These are phyloP conservation scores for Lucifuga dentata DNA, from an alignment of 2,113 vertebrate species.

Conservation along the genomic window DNA sequence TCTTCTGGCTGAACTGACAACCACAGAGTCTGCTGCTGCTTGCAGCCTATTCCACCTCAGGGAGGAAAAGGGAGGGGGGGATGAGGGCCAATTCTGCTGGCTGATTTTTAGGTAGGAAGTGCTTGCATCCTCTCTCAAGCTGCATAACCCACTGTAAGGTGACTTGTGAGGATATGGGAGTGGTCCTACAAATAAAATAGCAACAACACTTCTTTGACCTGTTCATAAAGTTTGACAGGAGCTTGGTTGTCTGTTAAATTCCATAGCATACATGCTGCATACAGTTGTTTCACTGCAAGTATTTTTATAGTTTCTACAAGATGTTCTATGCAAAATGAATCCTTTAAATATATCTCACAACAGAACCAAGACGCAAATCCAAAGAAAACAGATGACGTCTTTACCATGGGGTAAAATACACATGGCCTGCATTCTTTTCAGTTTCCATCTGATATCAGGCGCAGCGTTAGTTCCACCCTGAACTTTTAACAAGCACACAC, in stretches of 20 bases:
- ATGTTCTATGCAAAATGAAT: neutral
- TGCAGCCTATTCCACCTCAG: slow-evolving; percentile 62
- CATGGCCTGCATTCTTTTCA: slow-evolving; percentile 43
- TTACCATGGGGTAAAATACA: slow-evolving; percentile 22
- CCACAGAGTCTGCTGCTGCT: slow-evolving; percentile 52
- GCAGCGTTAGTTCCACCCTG: slow-evolving; percentile 23
- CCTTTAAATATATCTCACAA: slow-evolving; percentile 14
- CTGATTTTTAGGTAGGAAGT: slow-evolving; percentile 74
- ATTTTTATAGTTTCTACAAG: neutral
- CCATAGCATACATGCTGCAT: no score
- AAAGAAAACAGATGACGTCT: slow-evolving; percentile 49
- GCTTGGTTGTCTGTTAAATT: neutral
- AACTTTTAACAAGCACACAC: slow-evolving; percentile 24
- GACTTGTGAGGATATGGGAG: slow-evolving; percentile 75
- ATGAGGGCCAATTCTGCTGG: slow-evolving; percentile 42
- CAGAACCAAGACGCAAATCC: slow-evolving; percentile 12
- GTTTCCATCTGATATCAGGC: slow-evolving; percentile 54
- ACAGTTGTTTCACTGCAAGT: neutral
- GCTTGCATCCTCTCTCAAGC: slow-evolving; percentile 75
- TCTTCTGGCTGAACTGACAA: slow-evolving; percentile 58
- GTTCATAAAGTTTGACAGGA: slow-evolving; percentile 7
- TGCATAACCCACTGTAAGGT: slow-evolving; percentile 68
- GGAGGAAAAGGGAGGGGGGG: slow-evolving; percentile 70
- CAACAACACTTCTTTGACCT: slow-evolving; percentile 20
- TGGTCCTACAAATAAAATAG: slow-evolving; percentile 45